A percentile compares a stretch with the other conserved stretches of the same genome.
Evolutionary conservation across 1,140 invertebrate species (phyloP).

Genomic region (Pseudomyrmex cubaensis): DNA sequence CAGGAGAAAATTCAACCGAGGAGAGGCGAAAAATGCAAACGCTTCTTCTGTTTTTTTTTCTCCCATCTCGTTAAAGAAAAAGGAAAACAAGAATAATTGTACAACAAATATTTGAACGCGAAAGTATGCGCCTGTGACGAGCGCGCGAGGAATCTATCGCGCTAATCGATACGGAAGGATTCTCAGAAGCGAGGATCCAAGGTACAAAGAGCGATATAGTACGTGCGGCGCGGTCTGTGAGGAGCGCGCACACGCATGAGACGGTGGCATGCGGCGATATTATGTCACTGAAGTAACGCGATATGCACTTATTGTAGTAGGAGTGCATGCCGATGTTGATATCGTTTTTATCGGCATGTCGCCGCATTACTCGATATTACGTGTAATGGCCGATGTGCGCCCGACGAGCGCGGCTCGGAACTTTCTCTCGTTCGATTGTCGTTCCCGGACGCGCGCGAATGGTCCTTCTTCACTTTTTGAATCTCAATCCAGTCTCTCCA

Average conservation of each 20-base stretch:
- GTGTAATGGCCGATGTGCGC: too few species aligned
- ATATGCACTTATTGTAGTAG: conserved; percentile 14
- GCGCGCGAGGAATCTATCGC: neutral
- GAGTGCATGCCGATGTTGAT: conserved; percentile 26
- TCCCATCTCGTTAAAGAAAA: neutral
- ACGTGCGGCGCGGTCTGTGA: neutral
- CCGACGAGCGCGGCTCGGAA: too few species aligned
- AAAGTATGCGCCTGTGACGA: neutral
- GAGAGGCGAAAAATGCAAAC: neutral
- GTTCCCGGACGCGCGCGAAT: too few species aligned
- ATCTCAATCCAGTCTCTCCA: too few species aligned
- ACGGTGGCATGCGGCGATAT: neutral
- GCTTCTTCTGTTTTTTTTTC: too few species aligned
- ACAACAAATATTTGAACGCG: neutral
- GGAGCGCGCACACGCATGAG: neutral
- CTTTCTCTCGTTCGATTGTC: neutral
- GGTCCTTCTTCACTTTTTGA: too few species aligned
- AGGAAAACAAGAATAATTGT: neutral
- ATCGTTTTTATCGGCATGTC: conserved; percentile 23
- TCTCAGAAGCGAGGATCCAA: neutral
- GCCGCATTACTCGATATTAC: neutral
- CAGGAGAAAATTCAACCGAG: neutral
- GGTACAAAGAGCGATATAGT: neutral
- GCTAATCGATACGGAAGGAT: conserved; percentile 8
- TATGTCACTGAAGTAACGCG: conserved; percentile 31